Percentiles rank a stretch among this genome's conserved stretches.
phyloP scores from a whole-genome alignment of 2,888 invertebrate genomes.

The Lathronympha strigana region DNA sequence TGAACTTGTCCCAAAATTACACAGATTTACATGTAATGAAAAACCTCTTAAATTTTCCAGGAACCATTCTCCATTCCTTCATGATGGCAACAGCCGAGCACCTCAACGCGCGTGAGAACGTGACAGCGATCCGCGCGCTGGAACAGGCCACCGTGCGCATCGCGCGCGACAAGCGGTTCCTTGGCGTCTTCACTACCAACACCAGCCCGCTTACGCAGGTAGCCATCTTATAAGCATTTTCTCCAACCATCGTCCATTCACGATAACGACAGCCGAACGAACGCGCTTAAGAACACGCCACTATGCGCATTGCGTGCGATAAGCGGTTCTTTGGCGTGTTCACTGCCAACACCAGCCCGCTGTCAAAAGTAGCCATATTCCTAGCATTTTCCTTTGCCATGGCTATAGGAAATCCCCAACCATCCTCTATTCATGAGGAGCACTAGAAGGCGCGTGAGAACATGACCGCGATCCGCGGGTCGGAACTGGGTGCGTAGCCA shows the following conservation, averaged over 20 bases:
- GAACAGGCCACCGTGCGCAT: constrained; percentile 89
- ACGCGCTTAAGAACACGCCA: constrained; percentile 90
- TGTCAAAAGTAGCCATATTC: too few relatives aligned
- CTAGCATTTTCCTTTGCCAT: too few relatives aligned
- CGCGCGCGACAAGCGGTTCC: constrained; percentile 86
- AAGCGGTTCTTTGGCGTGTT: constrained; percentile 90
- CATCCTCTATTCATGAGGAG: too few relatives aligned
- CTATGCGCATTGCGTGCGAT: constrained; percentile 86
- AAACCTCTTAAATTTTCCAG: constrained; percentile 47
- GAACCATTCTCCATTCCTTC: constrained; percentile 89
- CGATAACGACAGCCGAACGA: constrained; percentile 92
- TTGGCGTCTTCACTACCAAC: constrained; percentile 93
- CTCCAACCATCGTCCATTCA: constrained; percentile 85
- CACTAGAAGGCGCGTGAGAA: too few relatives aligned
- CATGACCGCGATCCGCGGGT: too few relatives aligned
- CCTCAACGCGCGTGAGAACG: constrained; percentile 89
- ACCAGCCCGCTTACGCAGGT: constrained; percentile 95
- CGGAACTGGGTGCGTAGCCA: too few relatives aligned
- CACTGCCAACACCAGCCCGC: too few relatives aligned
- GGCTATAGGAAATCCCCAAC: too few relatives aligned
- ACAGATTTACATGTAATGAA: neutral
- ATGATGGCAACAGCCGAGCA: constrained; percentile 93
- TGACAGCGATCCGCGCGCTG: constrained; percentile 90
- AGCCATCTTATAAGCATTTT: too few relatives aligned
- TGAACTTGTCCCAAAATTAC: too few relatives aligned